phyloP scores from a whole-genome alignment of 2,888 invertebrate species.

The Blastobasis lacticolella region DNA sequence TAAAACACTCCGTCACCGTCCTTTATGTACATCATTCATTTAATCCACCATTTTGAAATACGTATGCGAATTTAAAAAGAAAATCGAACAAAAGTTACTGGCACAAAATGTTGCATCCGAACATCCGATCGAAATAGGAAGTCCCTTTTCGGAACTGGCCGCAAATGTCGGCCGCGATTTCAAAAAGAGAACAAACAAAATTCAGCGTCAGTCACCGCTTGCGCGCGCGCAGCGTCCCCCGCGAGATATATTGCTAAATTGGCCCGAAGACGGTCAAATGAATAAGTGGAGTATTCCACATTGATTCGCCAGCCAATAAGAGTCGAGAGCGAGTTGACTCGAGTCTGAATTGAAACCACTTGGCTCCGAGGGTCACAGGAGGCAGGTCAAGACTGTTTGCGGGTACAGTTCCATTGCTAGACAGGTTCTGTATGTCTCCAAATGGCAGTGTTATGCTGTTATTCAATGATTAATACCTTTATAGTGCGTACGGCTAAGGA shows the following conservation, averaged over 20 bases:
- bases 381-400: slow-evolving; percentile 38
- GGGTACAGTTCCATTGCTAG: slow-evolving; percentile 24
- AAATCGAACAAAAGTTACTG: too few species aligned
- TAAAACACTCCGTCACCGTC: slow-evolving; percentile 29
- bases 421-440: slow-evolving; percentile 18
- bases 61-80: slow-evolving; percentile 5
- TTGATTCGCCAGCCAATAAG: slow-evolving; percentile 61
- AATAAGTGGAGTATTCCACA: slow-evolving; percentile 54
- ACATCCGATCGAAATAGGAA: slow-evolving; percentile 7
- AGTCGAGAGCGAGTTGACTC: slow-evolving; percentile 26
- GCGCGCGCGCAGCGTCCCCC: slow-evolving; percentile 17
- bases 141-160: slow-evolving; percentile 6
- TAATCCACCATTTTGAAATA: slow-evolving; percentile 41
- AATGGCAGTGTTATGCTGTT: neutral
- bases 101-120: neutral
- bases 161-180: slow-evolving; percentile 12
- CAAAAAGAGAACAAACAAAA: slow-evolving; percentile 15
- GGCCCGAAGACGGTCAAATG: slow-evolving; percentile 50
- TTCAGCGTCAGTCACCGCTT: slow-evolving; percentile 20
- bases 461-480: too few species aligned
- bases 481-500: too few species aligned
- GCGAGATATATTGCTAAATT: slow-evolving; percentile 49
- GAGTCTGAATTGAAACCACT: slow-evolving; percentile 57
- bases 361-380: slow-evolving; percentile 57
- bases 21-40: slow-evolving; percentile 33